phyloP scores from a whole-genome alignment of 2,113 vertebrate genomes.

The Phyllostomus discolor region DNA sequence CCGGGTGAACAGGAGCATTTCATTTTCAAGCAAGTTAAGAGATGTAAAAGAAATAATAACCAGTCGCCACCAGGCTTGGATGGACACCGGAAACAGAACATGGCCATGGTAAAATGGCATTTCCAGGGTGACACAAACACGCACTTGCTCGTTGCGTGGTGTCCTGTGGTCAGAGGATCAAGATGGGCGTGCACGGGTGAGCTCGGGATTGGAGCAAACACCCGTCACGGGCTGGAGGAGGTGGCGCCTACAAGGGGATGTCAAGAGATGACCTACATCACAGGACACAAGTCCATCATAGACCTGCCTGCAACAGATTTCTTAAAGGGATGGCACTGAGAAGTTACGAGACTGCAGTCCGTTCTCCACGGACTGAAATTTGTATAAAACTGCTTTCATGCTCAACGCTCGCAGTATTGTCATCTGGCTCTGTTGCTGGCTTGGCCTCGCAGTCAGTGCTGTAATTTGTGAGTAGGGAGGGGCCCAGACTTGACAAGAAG shows the following conservation, averaged over 20 bases:
- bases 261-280: not conserved
- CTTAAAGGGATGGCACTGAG: not conserved
- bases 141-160: not conserved
- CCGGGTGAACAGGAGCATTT: not conserved
- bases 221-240: not conserved
- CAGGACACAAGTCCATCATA: not conserved
- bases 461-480: not conserved
- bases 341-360: not conserved
- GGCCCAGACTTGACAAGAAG: not conserved
- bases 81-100: not conserved
- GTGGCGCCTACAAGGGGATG: rapidly evolving
- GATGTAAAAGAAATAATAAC: not conserved
- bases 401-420: not conserved
- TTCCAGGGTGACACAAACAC: not conserved
- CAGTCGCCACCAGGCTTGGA: not conserved
- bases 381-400: not conserved
- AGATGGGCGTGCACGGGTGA: not conserved
- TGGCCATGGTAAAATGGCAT: not conserved
- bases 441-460: not conserved
- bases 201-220: not conserved
- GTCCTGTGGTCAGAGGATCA: not conserved
- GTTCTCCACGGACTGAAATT: not conserved
- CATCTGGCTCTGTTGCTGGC: not conserved
- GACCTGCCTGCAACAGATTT: not conserved
- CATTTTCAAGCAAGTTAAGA: not conserved